Evolutionary conservation across 2,797 vertebrate species (phyloP), one percentile per base, ranked within the genome.

Genomic region (Sebastes cheni): DNA sequence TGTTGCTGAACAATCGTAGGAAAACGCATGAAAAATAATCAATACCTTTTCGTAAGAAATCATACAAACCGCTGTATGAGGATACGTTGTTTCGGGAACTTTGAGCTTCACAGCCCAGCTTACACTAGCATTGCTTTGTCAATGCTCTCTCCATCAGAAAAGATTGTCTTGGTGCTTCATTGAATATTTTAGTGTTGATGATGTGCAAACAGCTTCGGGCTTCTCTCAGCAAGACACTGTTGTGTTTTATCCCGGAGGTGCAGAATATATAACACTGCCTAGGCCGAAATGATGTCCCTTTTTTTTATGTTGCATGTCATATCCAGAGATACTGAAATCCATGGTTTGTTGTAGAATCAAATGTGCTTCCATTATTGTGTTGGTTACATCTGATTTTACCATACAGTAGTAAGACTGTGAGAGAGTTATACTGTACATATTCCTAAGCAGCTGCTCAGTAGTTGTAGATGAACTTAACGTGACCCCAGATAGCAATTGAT

Each of bases 201-300:
- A 70, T 72, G 52, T 54, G 29, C n/a, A 77, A 79, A 65, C 18
- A 68, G 73, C 65, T 56, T 67, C 9, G 1, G 65, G 60, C 66
- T 42, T 69, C 50, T 64, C 58, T 69, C 34, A 72, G 54, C 7
- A 25, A 13, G 18, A 42, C 5, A 25, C 3, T 70, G 60, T 30
- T 80, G n/a, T 69, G 46, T 74, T 81, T 77, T 82, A 46, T 67
- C 70, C 30, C 16, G 20, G 46, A 80, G 54, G 54, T 46, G 29
- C 56, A 72, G 68, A 73, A 54, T 54, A 22, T 54, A 54, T 22
- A 54, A 75, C 39, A 32, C 23, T 2, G 18, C 58, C 12, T 50
- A 39, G 75, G 42, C 20, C 29, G 6, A 65, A 68, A 72, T 59
- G 1, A 56, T 20, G 20, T 22, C 13, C 25, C 20, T 3, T 56